These are phyloP conservation scores for Pteronotus mesoamericanus DNA, from an alignment of 2,797 vertebrate species.

Conservation along the genomic window DNA sequence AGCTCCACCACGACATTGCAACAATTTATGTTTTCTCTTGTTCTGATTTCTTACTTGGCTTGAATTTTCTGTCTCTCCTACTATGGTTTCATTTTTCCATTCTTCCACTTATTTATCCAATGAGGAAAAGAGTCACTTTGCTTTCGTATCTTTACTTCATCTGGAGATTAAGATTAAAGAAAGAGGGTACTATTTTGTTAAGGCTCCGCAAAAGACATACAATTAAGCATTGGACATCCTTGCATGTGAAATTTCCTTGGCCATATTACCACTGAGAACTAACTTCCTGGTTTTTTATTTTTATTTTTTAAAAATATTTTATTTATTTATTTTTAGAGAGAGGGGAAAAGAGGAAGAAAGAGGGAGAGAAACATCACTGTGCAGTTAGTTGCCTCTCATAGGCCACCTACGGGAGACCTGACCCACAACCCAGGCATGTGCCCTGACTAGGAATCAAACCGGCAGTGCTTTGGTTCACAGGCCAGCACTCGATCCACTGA, in stretches of 20 bases:
- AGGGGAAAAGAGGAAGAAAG: too few relatives aligned
- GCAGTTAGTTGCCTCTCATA: too few relatives aligned
- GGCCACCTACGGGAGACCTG: too few relatives aligned
- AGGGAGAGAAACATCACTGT: too few relatives aligned
- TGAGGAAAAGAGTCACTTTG: background rate
- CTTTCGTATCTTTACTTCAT: background rate
- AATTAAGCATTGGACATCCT: background rate
- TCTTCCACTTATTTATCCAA: background rate
- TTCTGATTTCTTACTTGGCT: background rate
- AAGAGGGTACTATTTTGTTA: background rate
- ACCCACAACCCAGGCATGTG: too few relatives aligned
- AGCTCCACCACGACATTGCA: background rate
- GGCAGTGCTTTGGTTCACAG: too few relatives aligned
- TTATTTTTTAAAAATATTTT: too few relatives aligned
- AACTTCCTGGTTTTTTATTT: too few relatives aligned
- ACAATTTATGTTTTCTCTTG: background rate
- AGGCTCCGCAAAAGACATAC: background rate
- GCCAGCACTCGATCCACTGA: too few relatives aligned
- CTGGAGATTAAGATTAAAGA: background rate
- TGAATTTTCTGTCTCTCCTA: background rate
- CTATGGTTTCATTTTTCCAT: background rate
- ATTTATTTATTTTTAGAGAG: too few relatives aligned
- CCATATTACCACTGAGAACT: background rate
- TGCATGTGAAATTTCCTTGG: background rate
- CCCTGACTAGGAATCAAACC: too few relatives aligned